Percentiles rank a stretch among this genome's conserved stretches.
phyloP scores from a whole-genome alignment of 1,140 invertebrate species.

The Pissodes strobi region DNA sequence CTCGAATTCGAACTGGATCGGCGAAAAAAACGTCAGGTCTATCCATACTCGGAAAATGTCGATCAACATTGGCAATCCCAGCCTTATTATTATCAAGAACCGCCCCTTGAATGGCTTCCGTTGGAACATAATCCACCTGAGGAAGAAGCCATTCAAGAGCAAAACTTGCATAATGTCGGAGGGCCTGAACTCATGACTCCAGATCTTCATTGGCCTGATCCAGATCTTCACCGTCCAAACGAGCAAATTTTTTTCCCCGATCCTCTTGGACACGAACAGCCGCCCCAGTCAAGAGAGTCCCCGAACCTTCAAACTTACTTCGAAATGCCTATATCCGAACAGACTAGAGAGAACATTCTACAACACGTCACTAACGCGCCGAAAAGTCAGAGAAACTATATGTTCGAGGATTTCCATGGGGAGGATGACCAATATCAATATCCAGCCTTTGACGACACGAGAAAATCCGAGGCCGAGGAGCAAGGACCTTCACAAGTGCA shows the following conservation, averaged over 20 bases:
- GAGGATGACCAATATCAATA: neutral
- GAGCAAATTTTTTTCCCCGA: too few relatives aligned
- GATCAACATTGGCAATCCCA: neutral
- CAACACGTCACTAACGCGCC: neutral
- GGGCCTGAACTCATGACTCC: too few relatives aligned
- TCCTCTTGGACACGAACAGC: too few relatives aligned
- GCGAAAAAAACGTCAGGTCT: conserved; percentile 9
- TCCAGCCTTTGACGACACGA: neutral
- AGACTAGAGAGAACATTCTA: neutral
- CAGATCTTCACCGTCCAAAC: too few relatives aligned
- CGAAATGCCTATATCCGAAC: neutral
- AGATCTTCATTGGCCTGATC: too few relatives aligned
- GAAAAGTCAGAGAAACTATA: neutral
- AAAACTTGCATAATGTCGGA: too few relatives aligned
- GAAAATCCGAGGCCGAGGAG: neutral
- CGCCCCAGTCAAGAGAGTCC: too few relatives aligned
- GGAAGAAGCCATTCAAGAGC: too few relatives aligned
- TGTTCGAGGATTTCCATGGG: neutral
- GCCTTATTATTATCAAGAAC: neutral
- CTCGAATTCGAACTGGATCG: conserved; percentile 2
- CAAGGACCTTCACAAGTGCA: neutral
- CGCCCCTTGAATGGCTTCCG: too few relatives aligned
- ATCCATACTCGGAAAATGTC: neutral
- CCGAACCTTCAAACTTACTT: neutral
- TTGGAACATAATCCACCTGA: too few relatives aligned